phyloP scores from a whole-genome alignment of 2,113 vertebrate species.

The Rhabdomys dilectus region DNA sequence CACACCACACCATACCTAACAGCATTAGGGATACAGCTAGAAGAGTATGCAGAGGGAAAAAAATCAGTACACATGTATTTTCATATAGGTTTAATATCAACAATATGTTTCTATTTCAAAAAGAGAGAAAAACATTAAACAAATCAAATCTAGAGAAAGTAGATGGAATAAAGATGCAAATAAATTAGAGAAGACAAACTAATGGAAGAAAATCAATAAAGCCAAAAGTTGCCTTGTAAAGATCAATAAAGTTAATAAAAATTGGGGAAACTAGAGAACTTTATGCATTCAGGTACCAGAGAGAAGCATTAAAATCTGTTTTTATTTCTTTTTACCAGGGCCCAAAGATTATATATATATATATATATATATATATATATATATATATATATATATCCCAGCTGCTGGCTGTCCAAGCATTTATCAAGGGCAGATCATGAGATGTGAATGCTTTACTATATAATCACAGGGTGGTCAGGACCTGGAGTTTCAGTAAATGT shows the following conservation, averaged over 20 bases:
- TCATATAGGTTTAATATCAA: slow-evolving; percentile 7
- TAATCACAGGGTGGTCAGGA: background rate
- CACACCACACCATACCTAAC: background rate
- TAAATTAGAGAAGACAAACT: slow-evolving; percentile 38
- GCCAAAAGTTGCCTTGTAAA: background rate
- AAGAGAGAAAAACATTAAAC: background rate
- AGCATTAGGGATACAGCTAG: background rate
- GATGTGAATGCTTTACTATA: slow-evolving; percentile 35
- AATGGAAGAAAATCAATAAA: background rate
- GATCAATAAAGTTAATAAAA: background rate
- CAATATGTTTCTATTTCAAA: slow-evolving; percentile 19
- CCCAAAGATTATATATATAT: background rate
- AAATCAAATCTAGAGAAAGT: slow-evolving; percentile 40
- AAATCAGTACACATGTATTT: background rate
- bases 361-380: too few relatives aligned
- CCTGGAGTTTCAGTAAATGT: slow-evolving; percentile 12
- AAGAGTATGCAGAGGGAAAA: background rate
- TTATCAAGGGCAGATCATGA: slow-evolving; percentile 1
- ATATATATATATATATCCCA: background rate
- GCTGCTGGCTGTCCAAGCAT: background rate
- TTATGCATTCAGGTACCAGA: background rate
- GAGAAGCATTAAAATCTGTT: slow-evolving; percentile 8
- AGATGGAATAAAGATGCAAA: slow-evolving; percentile 9
- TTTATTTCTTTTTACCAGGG: background rate
- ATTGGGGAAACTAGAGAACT: background rate